Evolutionary conservation across 2,888 invertebrate species (phyloP), one percentile per base, ranked within the genome.

Genomic region (Helleia helle): DNA sequence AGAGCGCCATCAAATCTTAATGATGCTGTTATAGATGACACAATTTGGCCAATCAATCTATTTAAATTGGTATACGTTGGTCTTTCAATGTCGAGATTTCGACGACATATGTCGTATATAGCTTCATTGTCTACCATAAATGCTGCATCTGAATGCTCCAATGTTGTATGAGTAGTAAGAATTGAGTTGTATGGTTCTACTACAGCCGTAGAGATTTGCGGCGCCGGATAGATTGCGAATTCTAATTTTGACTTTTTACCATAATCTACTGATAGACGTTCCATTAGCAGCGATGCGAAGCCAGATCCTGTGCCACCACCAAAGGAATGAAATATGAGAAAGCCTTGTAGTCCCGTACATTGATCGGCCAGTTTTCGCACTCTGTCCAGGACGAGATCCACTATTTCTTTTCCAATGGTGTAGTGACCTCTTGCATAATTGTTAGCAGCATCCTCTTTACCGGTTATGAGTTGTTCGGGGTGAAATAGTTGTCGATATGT

Each of bases 141-240:
- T 24, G 96, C 96, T 64, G 96, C 96, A 75, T 96, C 96, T 0
- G 95, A 95, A 71, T 96, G 96, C 74, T 96, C 96, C 58, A 93
- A 74, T 15, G 97, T 97, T 14, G 97, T 97, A 77, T 97, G 97
- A 24, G 97, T 97, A 51, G 96, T 96, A 58, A 97, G 85, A 56
- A 97, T 96, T 0, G 96, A 96, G 81, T 97, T 97, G 88, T 97
- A 97, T 0, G 97, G 97, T 71, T 97, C 97, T 15, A 97, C 97
- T 17, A 94, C 93, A 17, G 94, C 93, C 0, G 94, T 94, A 15
- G 93, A 93, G 14, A 94, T 91, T 69, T 93, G 91, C 1, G 97
- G 97, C 8, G 97, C 97, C 22, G 97, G 97, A 69, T 97, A 97
- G 64, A 97, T 95, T 47, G 97, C 94, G 70, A 97, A 97, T 74